Percentiles rank a stretch among this genome's conserved stretches.
Conservation (phyloP, 2,113 vertebrate genomes). For the Onychostruthus taczanowskii region DNA sequence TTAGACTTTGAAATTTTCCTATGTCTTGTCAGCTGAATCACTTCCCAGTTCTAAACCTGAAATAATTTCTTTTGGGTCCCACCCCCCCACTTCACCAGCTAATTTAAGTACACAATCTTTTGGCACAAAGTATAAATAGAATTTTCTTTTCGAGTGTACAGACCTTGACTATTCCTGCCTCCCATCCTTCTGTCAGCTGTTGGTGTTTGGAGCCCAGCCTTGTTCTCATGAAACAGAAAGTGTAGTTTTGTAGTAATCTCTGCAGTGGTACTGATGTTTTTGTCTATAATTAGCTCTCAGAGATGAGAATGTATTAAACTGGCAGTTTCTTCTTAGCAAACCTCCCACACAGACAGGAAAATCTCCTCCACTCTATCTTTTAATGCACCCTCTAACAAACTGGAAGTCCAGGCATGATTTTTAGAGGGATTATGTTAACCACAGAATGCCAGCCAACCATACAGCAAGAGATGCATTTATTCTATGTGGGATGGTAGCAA, state of each 20-base stretch:
- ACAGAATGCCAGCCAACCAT: background rate
- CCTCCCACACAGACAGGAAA: background rate
- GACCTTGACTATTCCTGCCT: background rate
- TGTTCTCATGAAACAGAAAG: background rate
- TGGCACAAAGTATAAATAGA: background rate
- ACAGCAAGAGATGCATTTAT: background rate
- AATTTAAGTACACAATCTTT: background rate
- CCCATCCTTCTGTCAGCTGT: background rate
- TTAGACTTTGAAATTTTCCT: background rate
- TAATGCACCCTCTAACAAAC: background rate
- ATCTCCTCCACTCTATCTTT: background rate
- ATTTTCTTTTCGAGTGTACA: background rate
- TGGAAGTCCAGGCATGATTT: background rate
- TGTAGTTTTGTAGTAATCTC: background rate
- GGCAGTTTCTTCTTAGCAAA: background rate
- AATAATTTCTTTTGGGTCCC: background rate
- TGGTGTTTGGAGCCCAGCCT: background rate
- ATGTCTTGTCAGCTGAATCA: background rate
- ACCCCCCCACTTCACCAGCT: background rate
- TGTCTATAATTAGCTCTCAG: background rate
- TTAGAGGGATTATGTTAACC: background rate
- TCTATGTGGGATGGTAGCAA: background rate
- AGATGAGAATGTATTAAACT: background rate
- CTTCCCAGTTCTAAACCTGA: background rate
- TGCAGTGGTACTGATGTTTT: background rate